Evolutionary conservation across 2,797 vertebrate genomes (phyloP), one percentile per base, ranked within the genome.

Genomic region (Chromis chromis): DNA sequence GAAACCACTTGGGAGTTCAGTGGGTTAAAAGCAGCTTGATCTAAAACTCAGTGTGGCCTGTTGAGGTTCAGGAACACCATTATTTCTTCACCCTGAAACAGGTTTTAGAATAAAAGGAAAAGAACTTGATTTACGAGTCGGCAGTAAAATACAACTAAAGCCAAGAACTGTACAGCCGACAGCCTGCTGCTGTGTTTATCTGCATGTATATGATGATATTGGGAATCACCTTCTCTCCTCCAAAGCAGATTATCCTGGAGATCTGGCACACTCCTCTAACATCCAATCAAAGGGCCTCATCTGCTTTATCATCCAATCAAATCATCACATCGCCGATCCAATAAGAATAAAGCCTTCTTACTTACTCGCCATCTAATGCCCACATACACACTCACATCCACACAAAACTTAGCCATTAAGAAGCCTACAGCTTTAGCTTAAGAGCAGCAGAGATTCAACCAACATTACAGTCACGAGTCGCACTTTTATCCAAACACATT

Each of bases 281-380:
- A 58, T 80, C 89, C 86, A 86, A 86, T 89, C 79, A 79, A 75
- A 78, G 22, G 0, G 24, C 64, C 25, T 83, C 67, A 59, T 76
- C 78, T 65, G 33, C 61, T 66, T 54, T 21, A 65, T 76, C 76
- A 74, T 86, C 86, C 84, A 90, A 88, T 90, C 79, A 83, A 88
- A 79, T 70, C 56, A 36, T 11, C 10, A 39, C 54, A 42, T 22
- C 17, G 42, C 39, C 2, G 40, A 86, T 83, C 84, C 88, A 86
- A 85, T 88, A 82, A 74, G 64, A 75, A 67, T 78, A 72, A 86
- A 69, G 60, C 80, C 77, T 56, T 17, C 44, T 74, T 81, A 70
- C 89, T 74, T 25, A 77, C 79, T 54, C 56, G 61, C 0, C 22
- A 13, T 80, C 67, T 70, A 63, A 80, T 58, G 40, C 67, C 11